Conservation (phyloP, 1,140 invertebrate genomes). For the Pomacea maculata region DNA sequence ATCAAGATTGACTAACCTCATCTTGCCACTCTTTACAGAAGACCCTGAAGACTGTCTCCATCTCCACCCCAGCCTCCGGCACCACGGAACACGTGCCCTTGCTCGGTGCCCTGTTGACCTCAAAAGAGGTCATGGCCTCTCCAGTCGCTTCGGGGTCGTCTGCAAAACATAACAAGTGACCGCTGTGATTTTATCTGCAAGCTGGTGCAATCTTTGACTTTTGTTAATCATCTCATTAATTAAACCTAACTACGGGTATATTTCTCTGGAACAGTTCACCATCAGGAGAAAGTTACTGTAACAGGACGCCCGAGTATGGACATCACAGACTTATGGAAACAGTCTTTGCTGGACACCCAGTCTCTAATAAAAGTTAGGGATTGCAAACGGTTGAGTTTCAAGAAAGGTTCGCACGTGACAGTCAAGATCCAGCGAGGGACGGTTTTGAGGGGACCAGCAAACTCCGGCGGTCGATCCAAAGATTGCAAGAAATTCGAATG, state of each 20-base stretch:
- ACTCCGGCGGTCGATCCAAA: neutral
- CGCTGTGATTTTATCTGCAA: neutral
- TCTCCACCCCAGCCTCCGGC: slow-evolving; percentile 29
- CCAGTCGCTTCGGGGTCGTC: slow-evolving; percentile 18
- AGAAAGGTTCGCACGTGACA: too few relatives aligned
- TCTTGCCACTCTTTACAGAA: slow-evolving; percentile 49
- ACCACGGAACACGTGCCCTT: slow-evolving; percentile 39
- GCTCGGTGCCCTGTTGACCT: slow-evolving; percentile 42
- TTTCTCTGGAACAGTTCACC: neutral
- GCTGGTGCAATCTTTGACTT: neutral
- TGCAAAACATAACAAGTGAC: neutral
- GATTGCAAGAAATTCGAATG: neutral
- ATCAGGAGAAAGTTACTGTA: neutral
- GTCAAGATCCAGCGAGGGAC: too few relatives aligned
- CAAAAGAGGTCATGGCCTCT: slow-evolving; percentile 35
- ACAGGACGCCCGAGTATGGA: neutral
- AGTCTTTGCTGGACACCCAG: neutral
- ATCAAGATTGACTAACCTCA: slow-evolving; percentile 25
- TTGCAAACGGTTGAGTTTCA: too few relatives aligned
- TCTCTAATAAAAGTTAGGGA: too few relatives aligned
- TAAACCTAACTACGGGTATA: neutral
- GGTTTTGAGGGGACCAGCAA: too few relatives aligned
- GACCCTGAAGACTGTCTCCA: slow-evolving; percentile 41
- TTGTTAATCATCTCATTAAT: neutral
- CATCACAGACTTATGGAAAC: neutral